Evolutionary conservation across 2,797 vertebrate species (phyloP), one percentile per base, ranked within the genome.

Genomic region (Enteromius radiatus): DNA sequence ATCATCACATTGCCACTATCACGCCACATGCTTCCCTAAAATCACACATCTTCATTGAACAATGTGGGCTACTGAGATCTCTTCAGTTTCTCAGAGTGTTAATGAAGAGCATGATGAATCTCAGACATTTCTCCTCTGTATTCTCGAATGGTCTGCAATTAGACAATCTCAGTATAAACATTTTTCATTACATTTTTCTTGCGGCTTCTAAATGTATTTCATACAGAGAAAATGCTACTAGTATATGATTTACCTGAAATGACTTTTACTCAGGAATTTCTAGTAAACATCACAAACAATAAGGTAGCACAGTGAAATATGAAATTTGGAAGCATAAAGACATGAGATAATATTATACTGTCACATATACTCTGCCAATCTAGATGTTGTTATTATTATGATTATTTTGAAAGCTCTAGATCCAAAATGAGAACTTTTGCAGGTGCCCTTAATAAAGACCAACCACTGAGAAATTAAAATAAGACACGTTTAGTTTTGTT

Each of bases 1-100:
- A 79, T 28, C 43, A 79, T 28, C 43, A 83, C 67, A 83, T 84
- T 19, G 49, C 36, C 33, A 45, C 59, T 63, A 59, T 36, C 19
- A 52, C 23, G 33, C 47, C 76, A 78, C n/a, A 26, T 9, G 26
- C 15, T 9, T 49, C 43, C 11, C 28, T 23, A 9, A 23, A 56
- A 54, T 28, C 31, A 4, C 10, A 31, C 31, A 36, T 0, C 1
- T 74, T 56, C 5, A 23, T 4, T 8, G 31, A 36, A 12, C 21
- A 75, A 3, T 9, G 26, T 26, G 41, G 15, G 23, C 47, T 33
- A 3, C 9, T 23, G 33, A 23, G 36, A 41, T 76, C 3, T 59
- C 33, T 5, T 26, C 12, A 59, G 21, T 9, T 21, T 70, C 68
- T 47, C 41, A 45, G 15, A 10, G 23, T 47, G 26, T 47, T 19